These are phyloP conservation scores for Macrostomum lignano DNA, from an alignment of 1,140 invertebrate genomes.

Conservation along the genomic window DNA sequence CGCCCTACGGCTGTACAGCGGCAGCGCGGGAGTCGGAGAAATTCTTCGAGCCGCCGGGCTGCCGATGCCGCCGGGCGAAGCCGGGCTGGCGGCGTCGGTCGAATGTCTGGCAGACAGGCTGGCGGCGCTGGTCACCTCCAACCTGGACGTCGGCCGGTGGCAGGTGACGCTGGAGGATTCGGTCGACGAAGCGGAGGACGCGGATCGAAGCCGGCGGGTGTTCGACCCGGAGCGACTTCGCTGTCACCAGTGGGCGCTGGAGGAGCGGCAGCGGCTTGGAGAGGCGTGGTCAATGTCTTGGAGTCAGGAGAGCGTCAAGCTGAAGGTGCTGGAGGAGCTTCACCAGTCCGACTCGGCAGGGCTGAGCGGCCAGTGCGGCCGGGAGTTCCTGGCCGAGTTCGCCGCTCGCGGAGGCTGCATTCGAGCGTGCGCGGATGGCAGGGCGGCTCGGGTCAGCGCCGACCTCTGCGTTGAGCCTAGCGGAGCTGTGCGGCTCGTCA, in stretches of 20 bases:
- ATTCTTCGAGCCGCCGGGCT: slow-evolving; percentile 23
- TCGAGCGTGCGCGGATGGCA: no score
- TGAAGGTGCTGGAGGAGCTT: no score
- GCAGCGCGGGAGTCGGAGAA: slow-evolving; percentile 24
- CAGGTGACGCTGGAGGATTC: slow-evolving; percentile 24
- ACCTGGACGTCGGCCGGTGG: slow-evolving; percentile 21
- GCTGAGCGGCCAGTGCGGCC: no score
- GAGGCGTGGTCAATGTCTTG: slow-evolving; percentile 27
- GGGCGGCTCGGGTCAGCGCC: no score
- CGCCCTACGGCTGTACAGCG: slow-evolving; percentile 19
- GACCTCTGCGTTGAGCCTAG: no score
- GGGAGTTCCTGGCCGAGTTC: no score
- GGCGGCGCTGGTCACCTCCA: slow-evolving; percentile 23
- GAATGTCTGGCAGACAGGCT: slow-evolving; percentile 22
- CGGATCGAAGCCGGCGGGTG: no score
- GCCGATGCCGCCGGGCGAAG: slow-evolving; percentile 19
- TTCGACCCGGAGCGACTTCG: slow-evolving; percentile 15
- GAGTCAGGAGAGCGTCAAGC: slow-evolving; percentile 23
- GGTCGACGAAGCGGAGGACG: no score
- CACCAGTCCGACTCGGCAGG: no score
- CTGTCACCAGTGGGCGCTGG: slow-evolving; percentile 21
- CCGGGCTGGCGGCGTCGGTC: no score
- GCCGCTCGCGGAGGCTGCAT: no score
- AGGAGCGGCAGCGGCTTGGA: slow-evolving; percentile 20
- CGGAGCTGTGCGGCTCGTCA: no score